Base-by-base conservation (phyloP, 2,888 invertebrate species). In the Eudemis profundana region DNA sequence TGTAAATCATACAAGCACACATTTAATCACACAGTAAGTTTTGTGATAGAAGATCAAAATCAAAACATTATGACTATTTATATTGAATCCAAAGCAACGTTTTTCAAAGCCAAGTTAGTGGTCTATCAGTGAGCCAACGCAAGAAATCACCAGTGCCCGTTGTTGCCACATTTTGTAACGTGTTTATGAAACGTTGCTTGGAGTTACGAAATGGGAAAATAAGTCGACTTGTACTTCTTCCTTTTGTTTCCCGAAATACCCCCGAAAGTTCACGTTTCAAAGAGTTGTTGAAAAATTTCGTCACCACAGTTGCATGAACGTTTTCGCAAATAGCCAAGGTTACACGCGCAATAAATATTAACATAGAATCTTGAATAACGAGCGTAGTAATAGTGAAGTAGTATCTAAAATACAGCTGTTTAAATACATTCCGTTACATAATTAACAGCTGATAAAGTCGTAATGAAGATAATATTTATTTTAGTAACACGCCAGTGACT, bases 311-410 rank as follows among this genome's bases (percentile, higher is more conserved):
- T 64, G 57, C 50, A 44, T 57, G 23, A 56, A 49, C 14, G 40
- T 60, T 53, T 60, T 38, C 51, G 53, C 65, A 65, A 59, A 60
- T 60, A 40, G 14, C 46, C 65, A 53, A 60, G 60, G 65, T 60
- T 38, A 53, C 14, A 59, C 27, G n/a, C 57, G 64, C 57, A 64
- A 51, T 44, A 44, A 59, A 44, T 44, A 44, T 57, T 42, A 21
- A 57, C 40, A 23, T 50, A 47, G 8, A 40, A 50, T 50, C 29
- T 29, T 29, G 10, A 29, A 42, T 40, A 49, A 27, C 49, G 40
- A 19, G 4, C 17, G 21, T 51, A 42, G 33, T 40, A 42, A 50
- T 50, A 61, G 44, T 61, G 33, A 44, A n/a, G 4, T 12, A 46
- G 8, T 27, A 50, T 29, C 40, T 4, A 23, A 61, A 17, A 54